Percentiles rank a stretch among this genome's conserved stretches.
Evolutionary conservation across 2,113 vertebrate species (phyloP).

Genomic region (Tyto alba): DNA sequence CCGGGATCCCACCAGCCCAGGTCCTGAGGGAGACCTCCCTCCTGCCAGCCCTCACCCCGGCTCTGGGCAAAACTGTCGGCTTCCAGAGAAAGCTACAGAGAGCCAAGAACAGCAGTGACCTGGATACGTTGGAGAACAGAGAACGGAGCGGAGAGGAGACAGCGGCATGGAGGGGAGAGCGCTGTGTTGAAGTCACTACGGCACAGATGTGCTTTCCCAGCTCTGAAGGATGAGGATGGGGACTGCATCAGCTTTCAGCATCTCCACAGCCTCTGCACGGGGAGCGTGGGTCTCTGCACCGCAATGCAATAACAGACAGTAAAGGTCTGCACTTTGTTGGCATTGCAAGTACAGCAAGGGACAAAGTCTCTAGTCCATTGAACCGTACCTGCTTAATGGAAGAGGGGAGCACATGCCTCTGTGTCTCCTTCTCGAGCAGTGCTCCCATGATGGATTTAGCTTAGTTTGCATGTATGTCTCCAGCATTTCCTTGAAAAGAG

Average conservation of each 20-base stretch:
- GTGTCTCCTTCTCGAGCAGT: background rate
- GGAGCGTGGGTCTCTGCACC: background rate
- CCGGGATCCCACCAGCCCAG: background rate
- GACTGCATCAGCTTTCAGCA: background rate
- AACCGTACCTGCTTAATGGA: background rate
- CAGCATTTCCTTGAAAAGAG: background rate
- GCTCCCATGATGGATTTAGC: background rate
- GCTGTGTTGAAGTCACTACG: rapidly evolving
- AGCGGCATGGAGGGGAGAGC: rapidly evolving
- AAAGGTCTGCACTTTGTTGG: background rate
- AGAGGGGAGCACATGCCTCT: no score
- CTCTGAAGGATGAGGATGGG: background rate
- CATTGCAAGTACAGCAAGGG: background rate
- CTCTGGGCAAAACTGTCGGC: background rate
- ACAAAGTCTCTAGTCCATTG: background rate
- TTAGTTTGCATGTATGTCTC: background rate
- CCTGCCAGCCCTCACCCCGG: background rate
- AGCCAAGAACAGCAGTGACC: no score
- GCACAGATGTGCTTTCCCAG: background rate
- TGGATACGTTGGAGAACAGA: background rate
- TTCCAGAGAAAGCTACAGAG: background rate
- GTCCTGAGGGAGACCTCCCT: background rate
- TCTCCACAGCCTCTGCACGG: background rate
- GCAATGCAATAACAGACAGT: background rate
- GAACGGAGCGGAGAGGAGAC: background rate